phyloP scores from a whole-genome alignment of 2,888 invertebrate species.

The Allophyes oxyacanthae region DNA sequence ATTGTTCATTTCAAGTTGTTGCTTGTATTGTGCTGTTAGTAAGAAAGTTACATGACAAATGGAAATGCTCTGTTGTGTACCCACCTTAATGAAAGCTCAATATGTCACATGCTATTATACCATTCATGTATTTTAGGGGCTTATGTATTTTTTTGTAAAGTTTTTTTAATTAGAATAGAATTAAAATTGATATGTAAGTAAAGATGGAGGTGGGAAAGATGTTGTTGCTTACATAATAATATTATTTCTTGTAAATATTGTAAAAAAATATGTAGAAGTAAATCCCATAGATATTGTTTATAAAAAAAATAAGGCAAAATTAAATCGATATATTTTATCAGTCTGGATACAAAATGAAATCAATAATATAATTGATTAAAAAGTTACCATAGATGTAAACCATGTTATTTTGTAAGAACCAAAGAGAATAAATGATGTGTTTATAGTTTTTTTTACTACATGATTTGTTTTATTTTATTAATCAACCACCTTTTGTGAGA shows the following conservation, averaged over 20 bases:
- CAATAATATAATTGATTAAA: conserved; percentile 9
- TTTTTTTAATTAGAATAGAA: no score
- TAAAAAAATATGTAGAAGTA: neutral
- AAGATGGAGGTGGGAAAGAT: no score
- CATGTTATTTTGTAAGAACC: conserved; percentile 66
- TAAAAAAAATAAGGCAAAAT: no score
- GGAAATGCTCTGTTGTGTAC: no score
- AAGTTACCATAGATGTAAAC: conserved; percentile 55
- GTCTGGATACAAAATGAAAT: neutral
- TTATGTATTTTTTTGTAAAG: no score
- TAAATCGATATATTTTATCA: neutral
- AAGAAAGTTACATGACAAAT: no score
- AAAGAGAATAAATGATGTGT: conserved; percentile 71
- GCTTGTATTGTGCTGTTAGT: no score
- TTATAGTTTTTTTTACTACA: conserved; percentile 44
- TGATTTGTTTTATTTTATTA: conserved; percentile 27
- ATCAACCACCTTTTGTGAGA: no score
- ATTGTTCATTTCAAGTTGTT: no score
- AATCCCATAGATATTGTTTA: neutral
- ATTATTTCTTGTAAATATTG: neutral
- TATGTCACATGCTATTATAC: neutral
- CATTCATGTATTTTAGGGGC: neutral
- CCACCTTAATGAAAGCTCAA: conserved; percentile 35
- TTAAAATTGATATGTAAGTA: conserved; percentile 1
- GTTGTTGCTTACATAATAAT: neutral